Evolutionary conservation across 2,797 vertebrate genomes (phyloP).

Genomic region (Sebastes itinus): DNA sequence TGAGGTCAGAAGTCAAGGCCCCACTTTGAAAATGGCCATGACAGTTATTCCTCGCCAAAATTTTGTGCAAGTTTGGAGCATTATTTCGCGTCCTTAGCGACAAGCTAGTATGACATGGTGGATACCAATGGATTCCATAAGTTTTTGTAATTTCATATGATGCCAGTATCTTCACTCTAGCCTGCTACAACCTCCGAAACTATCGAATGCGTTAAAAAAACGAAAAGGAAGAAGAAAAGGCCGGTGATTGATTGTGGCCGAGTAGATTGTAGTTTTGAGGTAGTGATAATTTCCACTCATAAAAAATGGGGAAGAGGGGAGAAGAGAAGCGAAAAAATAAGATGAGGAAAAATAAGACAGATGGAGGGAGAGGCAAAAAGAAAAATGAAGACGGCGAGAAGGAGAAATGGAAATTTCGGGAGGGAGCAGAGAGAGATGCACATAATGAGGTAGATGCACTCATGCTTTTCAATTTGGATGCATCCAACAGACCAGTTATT

Average conservation of each 20-base stretch:
- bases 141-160: too few species aligned
- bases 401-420: slow-evolving; percentile 1
- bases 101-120: too few species aligned
- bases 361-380: neutral
- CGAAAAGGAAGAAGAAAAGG: neutral
- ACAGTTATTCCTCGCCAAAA: too few species aligned
- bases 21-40: too few species aligned
- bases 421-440: slow-evolving; percentile 1
- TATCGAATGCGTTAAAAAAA: neutral
- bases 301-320: neutral
- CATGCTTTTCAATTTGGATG: slow-evolving; percentile 47
- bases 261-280: neutral
- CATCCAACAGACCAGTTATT: slow-evolving; percentile 44
- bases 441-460: slow-evolving; percentile 34
- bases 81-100: accelerated
- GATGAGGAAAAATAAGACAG: neutral
- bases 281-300: neutral
- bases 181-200: too few species aligned
- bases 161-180: too few species aligned
- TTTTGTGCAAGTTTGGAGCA: accelerated
- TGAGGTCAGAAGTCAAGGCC: too few species aligned
- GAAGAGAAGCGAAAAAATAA: neutral
- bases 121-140: accelerated
- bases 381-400: neutral
- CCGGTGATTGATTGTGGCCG: neutral